These are phyloP conservation scores for Phaedon cochleariae DNA, from an alignment of 2,888 invertebrate species.

Conservation along the genomic window DNA sequence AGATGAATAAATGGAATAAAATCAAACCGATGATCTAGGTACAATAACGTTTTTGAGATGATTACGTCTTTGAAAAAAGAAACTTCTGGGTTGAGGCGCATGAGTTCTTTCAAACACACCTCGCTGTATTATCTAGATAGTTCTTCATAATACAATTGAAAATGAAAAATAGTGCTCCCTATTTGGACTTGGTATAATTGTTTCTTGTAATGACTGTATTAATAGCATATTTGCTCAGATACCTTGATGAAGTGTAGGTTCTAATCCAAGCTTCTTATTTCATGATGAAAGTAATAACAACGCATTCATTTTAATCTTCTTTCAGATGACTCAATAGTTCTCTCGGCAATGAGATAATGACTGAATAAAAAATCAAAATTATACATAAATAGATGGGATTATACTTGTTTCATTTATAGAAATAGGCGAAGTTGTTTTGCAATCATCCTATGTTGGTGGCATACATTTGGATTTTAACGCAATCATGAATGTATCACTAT, in stretches of 20 bases:
- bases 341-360: constrained; percentile 11
- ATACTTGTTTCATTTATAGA: not conserved
- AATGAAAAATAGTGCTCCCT: not conserved
- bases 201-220: constrained; percentile 22
- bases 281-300: not conserved
- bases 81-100: too few species aligned
- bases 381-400: constrained; percentile 20
- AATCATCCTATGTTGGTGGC: constrained; percentile 11
- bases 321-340: constrained; percentile 17
- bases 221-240: constrained; percentile 28
- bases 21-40: too few species aligned
- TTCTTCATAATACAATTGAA: not conserved
- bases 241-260: constrained; percentile 29
- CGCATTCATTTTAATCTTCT: constrained; percentile 9
- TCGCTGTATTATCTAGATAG: not conserved
- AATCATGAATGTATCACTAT: too few species aligned
- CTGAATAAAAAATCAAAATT: constrained; percentile 13
- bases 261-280: constrained; percentile 13
- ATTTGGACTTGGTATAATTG: not conserved
- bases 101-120: not conserved
- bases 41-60: too few species aligned
- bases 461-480: not conserved
- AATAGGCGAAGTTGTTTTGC: constrained; percentile 7
- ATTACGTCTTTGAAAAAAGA: too few species aligned
- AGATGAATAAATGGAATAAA: too few species aligned